phyloP scores from a whole-genome alignment of 2,113 vertebrate genomes.

The Oreochromis aureus region DNA sequence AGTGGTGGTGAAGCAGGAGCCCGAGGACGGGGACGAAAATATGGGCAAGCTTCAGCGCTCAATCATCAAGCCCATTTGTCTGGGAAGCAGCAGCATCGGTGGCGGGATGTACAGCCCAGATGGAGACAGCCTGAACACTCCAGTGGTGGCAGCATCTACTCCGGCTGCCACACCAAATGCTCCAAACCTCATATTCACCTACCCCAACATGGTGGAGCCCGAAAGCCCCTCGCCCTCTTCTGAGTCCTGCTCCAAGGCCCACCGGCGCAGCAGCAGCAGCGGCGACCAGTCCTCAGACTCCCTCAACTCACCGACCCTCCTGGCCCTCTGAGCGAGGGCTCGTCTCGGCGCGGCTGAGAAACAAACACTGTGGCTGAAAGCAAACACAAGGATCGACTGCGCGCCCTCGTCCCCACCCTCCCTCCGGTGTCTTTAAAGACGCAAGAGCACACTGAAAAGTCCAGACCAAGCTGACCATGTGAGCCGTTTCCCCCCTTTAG shows the following conservation, averaged over 20 bases:
- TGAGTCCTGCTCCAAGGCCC: slow-evolving; percentile 97
- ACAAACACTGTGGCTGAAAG: slow-evolving; percentile 52
- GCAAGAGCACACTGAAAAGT: slow-evolving; percentile 49
- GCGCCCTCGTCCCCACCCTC: neutral
- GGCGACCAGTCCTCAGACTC: slow-evolving; percentile 99
- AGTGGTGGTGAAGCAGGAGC: slow-evolving; percentile 93
- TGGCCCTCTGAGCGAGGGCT: slow-evolving; percentile 83
- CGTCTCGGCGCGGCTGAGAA: neutral
- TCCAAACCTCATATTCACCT: slow-evolving; percentile 96
- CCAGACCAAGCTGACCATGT: slow-evolving; percentile 56
- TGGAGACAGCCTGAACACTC: slow-evolving; percentile 96
- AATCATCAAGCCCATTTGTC: slow-evolving; percentile 97
- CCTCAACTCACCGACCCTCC: slow-evolving; percentile 97
- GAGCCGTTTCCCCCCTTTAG: slow-evolving; percentile 25
- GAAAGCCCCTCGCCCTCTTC: slow-evolving; percentile 93
- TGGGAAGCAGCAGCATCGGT: slow-evolving; percentile 77
- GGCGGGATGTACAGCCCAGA: slow-evolving; percentile 83
- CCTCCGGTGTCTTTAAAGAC: slow-evolving; percentile 26
- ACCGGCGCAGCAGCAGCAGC: slow-evolving; percentile 98
- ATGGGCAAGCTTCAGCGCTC: slow-evolving; percentile 84
- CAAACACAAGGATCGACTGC: neutral
- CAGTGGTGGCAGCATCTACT: slow-evolving; percentile 92
- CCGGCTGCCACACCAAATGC: slow-evolving; percentile 89
- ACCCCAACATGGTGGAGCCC: slow-evolving; percentile 93
- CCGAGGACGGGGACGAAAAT: slow-evolving; percentile 74